Evolutionary conservation across 1,140 invertebrate species (phyloP).

Genomic region (Adelges cooleyi): DNA sequence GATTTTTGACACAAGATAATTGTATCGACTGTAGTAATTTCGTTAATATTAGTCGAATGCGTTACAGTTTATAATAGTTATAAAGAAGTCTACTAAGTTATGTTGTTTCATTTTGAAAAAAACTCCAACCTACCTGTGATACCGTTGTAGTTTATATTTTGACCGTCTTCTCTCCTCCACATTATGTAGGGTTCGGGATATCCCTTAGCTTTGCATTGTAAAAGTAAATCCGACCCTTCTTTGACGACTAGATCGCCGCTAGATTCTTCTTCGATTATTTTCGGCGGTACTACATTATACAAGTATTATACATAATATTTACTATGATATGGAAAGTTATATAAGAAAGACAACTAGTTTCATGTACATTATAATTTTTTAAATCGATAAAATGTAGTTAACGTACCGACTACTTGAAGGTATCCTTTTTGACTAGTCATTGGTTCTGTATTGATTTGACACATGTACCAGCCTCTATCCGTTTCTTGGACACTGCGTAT

Average conservation of each 20-base stretch:
- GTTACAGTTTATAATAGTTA: too few relatives aligned
- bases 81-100: too few relatives aligned
- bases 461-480: conserved; percentile 76
- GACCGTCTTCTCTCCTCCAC: conserved; percentile 79
- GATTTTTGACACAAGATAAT: too few relatives aligned
- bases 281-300: conserved; percentile 59
- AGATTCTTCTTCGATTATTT: conserved; percentile 71
- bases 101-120: too few relatives aligned
- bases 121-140: conserved; percentile 29
- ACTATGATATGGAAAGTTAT: too few relatives aligned
- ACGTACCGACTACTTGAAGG: conserved; percentile 76
- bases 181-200: conserved; percentile 82
- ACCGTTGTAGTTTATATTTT: conserved; percentile 74
- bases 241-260: conserved; percentile 80
- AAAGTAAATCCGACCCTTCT: conserved; percentile 74
- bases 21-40: too few relatives aligned
- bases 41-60: too few relatives aligned
- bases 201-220: conserved; percentile 76
- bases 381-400: too few relatives aligned
- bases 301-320: too few relatives aligned
- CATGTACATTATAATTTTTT: too few relatives aligned
- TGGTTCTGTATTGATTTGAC: conserved; percentile 73
- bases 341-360: too few relatives aligned
- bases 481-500: conserved; percentile 68
- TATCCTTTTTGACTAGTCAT: conserved; percentile 74